Percentiles rank a stretch among this genome's conserved stretches.
These are phyloP conservation scores for Nasonia giraulti DNA, from an alignment of 1,140 invertebrate species.

Conservation along the genomic window DNA sequence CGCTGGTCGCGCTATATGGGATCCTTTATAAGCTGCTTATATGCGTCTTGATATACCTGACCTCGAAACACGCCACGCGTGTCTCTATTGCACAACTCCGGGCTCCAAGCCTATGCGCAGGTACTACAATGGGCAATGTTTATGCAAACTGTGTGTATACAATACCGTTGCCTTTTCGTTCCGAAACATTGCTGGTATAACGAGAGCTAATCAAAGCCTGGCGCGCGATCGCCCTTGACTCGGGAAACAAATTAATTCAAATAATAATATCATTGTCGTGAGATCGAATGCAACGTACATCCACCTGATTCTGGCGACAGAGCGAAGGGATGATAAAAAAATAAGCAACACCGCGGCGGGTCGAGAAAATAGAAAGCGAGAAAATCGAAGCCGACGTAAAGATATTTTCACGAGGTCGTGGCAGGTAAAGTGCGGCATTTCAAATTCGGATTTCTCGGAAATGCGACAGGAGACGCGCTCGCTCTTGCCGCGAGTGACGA, in stretches of 20 bases:
- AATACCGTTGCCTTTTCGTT: too few relatives aligned
- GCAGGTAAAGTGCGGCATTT: conserved; percentile 47
- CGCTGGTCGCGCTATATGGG: not conserved
- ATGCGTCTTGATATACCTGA: not conserved
- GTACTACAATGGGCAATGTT: not conserved
- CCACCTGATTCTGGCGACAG: not conserved
- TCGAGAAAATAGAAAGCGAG: conserved; percentile 12
- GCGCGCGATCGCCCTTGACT: too few relatives aligned
- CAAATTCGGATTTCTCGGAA: conserved; percentile 45
- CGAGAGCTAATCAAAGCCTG: too few relatives aligned
- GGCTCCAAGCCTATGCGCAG: not conserved
- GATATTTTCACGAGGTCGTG: conserved; percentile 42
- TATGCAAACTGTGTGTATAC: not conserved
- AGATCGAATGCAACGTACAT: not conserved
- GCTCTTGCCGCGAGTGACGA: conserved; percentile 32
- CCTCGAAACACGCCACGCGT: too few relatives aligned
- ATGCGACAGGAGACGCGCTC: conserved; percentile 31
- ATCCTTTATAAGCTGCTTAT: not conserved
- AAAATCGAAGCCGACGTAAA: conserved; percentile 45
- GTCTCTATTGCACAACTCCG: too few relatives aligned
- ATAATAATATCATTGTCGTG: too few relatives aligned
- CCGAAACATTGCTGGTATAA: too few relatives aligned
- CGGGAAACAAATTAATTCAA: too few relatives aligned
- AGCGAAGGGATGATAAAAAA: not conserved
- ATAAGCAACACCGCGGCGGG: not conserved